Evolutionary conservation across 2,888 invertebrate species (phyloP), one percentile per base, ranked within the genome.

Genomic region (Drosophila neotestacea): DNA sequence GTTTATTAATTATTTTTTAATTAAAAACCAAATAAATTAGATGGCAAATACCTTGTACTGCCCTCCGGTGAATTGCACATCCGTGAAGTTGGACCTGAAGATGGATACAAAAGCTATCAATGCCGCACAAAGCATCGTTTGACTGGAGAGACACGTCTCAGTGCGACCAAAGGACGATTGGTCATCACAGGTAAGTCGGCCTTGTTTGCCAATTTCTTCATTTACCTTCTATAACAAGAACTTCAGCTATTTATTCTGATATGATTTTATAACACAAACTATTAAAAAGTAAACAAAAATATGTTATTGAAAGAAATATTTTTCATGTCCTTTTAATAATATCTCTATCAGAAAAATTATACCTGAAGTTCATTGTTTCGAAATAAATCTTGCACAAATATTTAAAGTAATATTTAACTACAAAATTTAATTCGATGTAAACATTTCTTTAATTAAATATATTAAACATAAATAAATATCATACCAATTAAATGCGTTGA

Each of bases 11-110:
- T 47, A 32, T 58, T n/a, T 59, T 52, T 55, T 13, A 41, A 62
- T 52, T 48, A 22, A 48, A 46, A 13, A 55, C 27, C 30, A 46
- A 16, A 30, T 2, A 22, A 47, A 69, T 48, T 94, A 98, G 98
- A 98, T 93, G 98, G 97, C 87, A 98, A 98, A 95, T 98, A 98
- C 92, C 95, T 98, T 93, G 98, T 98, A 47, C 94, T 98, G 71
- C 97, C 98, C 81, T 97, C 98, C 90, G 98, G 98, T 79, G 98
- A 98, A 93, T 94, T 99, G 77, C 98, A 98, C 93, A 98, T 98
- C 90, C 95, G 97, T 91, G 97, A 98, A 94, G 98, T 98, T 72
- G 97, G 97, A 92, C 97, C 97, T 75, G 97, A 97, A 92, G 98
- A 98, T 93, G 97, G 97, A 74, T 97, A 97, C 93, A 97, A 97